Base-by-base conservation (phyloP, 2,888 invertebrate genomes). In the Endotricha flammealis region DNA sequence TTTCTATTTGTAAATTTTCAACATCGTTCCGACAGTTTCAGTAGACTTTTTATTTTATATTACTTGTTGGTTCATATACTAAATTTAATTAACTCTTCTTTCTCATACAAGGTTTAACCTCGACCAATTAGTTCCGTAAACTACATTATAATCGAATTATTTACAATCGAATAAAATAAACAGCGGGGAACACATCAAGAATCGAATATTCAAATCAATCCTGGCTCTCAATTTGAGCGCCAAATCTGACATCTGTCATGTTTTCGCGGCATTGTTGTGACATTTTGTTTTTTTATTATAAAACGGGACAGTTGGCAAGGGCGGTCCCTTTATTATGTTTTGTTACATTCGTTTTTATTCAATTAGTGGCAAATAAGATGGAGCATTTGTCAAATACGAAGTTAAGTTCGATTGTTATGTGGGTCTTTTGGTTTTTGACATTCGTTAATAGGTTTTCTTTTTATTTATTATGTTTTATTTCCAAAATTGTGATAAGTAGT, bases 201-300 rank as follows among this genome's bases (percentile, higher is more conserved):
- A 54, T 64, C 65, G 63, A 48, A 64, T 55, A 67, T 69, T 70
- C 57, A 64, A 73, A 73, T 60, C 56, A 53, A 57, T 35, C 59
- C 42, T 50, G 48, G 52, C 57, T 50, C 27, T 29, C 46, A 27
- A 38, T 48, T 48, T 41, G 49, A 49, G 38, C 44, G 50, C 57
- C 65, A 71, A 71, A 76, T 72, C 74, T 80, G 81, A 80, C 82
- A 83, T 77, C 75, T 83, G 82, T 81, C 82, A 78, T 64, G 66
- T 71, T 69, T 62, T 62, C 57, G 64, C 67, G 70, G 51, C 56
- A 59, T 64, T 61, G 58, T 59, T 69, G 57, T 64, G 69, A 64
- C 64, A 61, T 75, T 72, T 60, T 68, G 76, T 78, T 77, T 75
- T 76, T 65, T 58, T 35, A 29, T 35, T 35, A 12, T 13, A 23